phyloP scores from a whole-genome alignment of 92 coral and sea anemone species.

The Porites lobata region DNA sequence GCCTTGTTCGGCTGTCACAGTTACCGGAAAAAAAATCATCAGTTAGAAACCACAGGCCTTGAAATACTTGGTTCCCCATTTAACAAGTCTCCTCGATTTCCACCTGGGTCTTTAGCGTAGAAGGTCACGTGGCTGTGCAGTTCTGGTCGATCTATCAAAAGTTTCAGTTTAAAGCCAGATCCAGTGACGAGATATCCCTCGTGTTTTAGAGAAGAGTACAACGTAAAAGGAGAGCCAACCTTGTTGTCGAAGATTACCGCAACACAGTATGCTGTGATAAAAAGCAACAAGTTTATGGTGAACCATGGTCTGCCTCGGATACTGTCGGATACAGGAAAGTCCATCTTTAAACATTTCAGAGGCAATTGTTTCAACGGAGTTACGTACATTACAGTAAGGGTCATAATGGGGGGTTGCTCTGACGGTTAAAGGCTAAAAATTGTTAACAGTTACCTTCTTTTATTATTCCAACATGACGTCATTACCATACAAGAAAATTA shows the following conservation, averaged over 20 bases:
- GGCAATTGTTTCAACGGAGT: no score
- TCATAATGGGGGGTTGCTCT: no score
- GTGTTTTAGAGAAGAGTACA: constrained; percentile 44
- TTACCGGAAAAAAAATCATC: constrained; percentile 21
- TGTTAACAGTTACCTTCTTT: no score
- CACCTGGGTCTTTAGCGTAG: constrained; percentile 44
- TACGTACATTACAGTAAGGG: no score
- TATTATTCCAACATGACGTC: no score
- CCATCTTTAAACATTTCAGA: no score
- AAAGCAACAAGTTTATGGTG: no score
- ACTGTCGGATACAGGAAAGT: no score
- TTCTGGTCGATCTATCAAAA: constrained; percentile 52
- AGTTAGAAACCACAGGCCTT: constrained; percentile 27
- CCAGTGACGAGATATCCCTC: constrained; percentile 59
- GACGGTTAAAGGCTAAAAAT: no score
- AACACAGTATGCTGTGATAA: constrained; percentile 18
- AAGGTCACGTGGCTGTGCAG: constrained; percentile 61
- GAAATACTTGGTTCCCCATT: constrained; percentile 36
- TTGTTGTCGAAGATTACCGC: constrained; percentile 62
- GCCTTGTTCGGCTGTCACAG: constrained; percentile 54
- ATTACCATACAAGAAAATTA: no score
- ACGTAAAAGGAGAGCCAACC: constrained; percentile 38
- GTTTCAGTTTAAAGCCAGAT: constrained; percentile 46
- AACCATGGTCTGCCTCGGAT: no score
- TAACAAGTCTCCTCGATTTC: constrained; percentile 24